Conservation (phyloP, 2,888 invertebrate species). For the Idaea straminata region DNA sequence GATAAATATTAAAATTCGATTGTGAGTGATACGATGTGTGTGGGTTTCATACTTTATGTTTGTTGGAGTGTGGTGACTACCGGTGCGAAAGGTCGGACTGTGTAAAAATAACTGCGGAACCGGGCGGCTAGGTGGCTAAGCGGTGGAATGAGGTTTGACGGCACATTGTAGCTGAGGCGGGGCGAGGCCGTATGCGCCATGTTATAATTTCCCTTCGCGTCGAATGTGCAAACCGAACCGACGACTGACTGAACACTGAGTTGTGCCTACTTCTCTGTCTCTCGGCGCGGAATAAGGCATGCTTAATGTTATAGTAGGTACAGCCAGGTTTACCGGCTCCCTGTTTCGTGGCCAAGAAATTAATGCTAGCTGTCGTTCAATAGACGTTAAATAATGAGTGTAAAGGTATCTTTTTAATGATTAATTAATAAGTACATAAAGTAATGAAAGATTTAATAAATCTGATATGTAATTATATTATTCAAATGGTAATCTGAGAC, state of each 20-base stretch:
- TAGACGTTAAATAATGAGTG: not conserved
- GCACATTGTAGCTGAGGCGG: conserved; percentile 78
- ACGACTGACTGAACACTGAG: conserved; percentile 63
- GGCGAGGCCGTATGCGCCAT: conserved; percentile 77
- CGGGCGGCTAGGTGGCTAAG: conserved; percentile 70
- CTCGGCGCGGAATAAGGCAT: conserved; percentile 53
- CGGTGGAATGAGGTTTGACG: conserved; percentile 79
- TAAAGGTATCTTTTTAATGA: not conserved
- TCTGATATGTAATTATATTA: no score
- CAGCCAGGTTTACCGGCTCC: not conserved
- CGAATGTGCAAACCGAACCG: conserved; percentile 69
- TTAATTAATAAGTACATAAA: not conserved
- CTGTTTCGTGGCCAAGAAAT: not conserved
- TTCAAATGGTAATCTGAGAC: not conserved
- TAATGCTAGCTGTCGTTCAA: not conserved
- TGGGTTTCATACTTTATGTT: conserved; percentile 52
- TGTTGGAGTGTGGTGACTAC: conserved; percentile 74
- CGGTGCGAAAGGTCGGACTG: conserved; percentile 80
- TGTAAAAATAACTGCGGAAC: conserved; percentile 81
- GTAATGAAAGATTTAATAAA: not conserved
- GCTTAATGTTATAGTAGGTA: conserved; percentile 34
- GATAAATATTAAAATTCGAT: conserved; percentile 41
- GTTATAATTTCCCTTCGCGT: conserved; percentile 78
- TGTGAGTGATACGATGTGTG: conserved; percentile 66
- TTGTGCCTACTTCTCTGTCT: conserved; percentile 71